phyloP scores from a whole-genome alignment of 2,113 vertebrate species.

The Zapornia atra region DNA sequence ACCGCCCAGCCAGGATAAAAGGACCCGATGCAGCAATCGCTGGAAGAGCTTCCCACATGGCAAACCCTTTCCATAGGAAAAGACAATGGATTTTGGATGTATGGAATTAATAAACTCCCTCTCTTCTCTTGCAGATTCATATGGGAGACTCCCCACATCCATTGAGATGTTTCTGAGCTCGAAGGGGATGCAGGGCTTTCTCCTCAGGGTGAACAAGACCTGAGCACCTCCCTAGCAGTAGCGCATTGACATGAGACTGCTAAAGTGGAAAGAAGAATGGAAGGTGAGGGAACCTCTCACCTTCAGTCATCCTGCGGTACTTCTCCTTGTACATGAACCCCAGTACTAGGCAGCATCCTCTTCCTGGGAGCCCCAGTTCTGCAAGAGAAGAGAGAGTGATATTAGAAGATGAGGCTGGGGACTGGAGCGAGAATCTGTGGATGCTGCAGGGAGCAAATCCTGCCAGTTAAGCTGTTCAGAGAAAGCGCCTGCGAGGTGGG shows the following conservation, averaged over 20 bases:
- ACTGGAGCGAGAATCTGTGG: neutral
- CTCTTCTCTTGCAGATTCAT: neutral
- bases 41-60: neutral
- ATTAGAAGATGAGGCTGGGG: neutral
- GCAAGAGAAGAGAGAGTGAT: conserved; percentile 60
- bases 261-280: neutral
- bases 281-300: conserved; percentile 68
- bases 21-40: neutral
- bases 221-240: neutral
- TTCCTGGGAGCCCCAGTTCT: conserved; percentile 81
- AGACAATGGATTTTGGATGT: neutral
- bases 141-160: neutral
- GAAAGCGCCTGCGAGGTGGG: rapidly evolving
- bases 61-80: neutral
- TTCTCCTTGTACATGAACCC: conserved; percentile 86
- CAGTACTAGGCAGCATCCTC: conserved; percentile 82
- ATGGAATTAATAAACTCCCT: neutral
- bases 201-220: neutral
- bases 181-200: neutral
- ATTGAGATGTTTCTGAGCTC: neutral
- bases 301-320: conserved; percentile 84
- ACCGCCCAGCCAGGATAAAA: neutral
- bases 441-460: neutral
- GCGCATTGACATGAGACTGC: neutral
- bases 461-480: rapidly evolving